Percentiles rank a stretch among this genome's conserved stretches.
Conservation (phyloP, 2,888 invertebrate species). For the Tenodera sinensis region DNA sequence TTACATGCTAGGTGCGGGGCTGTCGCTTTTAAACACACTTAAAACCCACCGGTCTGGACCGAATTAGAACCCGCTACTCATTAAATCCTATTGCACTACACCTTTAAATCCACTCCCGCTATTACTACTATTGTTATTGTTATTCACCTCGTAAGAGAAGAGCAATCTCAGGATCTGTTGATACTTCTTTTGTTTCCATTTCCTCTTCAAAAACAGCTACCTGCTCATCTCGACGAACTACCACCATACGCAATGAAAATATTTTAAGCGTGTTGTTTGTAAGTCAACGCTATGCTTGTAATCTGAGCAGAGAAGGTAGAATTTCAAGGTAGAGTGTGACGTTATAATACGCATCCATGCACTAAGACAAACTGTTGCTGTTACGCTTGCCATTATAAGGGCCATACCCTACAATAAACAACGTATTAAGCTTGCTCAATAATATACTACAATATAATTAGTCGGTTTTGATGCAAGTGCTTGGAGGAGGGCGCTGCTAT, state of each 20-base stretch:
- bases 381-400: background rate
- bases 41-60: too few relatives aligned
- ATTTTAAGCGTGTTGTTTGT: background rate
- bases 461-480: too few relatives aligned
- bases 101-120: too few relatives aligned
- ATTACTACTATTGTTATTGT: background rate
- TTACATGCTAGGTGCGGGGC: too few relatives aligned
- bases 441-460: too few relatives aligned
- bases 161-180: background rate
- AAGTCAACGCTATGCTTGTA: background rate
- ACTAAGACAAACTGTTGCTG: background rate
- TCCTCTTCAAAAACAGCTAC: background rate
- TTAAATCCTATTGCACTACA: too few relatives aligned
- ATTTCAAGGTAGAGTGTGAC: background rate
- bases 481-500: too few relatives aligned
- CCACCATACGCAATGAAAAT: background rate
- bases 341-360: background rate
- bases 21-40: too few relatives aligned
- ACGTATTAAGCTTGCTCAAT: too few relatives aligned
- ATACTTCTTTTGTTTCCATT: background rate
- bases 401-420: background rate
- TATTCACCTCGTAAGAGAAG: background rate
- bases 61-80: too few relatives aligned
- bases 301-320: background rate
- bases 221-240: background rate